Percentiles rank a stretch among this genome's conserved stretches.
Conservation (phyloP, 2,888 invertebrate species). For the Drosophila sordidapex region DNA sequence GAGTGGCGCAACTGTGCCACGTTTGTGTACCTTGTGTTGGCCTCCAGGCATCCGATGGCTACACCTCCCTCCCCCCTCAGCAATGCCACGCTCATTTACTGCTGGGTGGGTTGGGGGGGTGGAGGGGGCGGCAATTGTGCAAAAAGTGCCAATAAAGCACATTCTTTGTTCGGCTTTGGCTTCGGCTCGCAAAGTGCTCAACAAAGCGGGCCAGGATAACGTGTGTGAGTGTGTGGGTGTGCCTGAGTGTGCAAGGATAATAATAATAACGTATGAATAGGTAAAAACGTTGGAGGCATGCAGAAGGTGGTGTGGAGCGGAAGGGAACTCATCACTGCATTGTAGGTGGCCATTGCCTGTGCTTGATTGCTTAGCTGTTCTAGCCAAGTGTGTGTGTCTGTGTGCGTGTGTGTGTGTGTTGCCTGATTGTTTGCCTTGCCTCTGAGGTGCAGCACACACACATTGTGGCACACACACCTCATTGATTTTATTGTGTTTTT, state of each 20-base stretch:
- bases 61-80: slow-evolving; percentile 12
- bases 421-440: slow-evolving; percentile 58
- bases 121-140: slow-evolving; percentile 69
- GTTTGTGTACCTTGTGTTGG: slow-evolving; percentile 68
- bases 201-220: slow-evolving; percentile 73
- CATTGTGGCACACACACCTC: slow-evolving; percentile 75
- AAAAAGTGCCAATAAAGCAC: slow-evolving; percentile 84
- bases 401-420: slow-evolving; percentile 28
- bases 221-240: slow-evolving; percentile 54
- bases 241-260: slow-evolving; percentile 72
- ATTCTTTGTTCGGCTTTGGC: slow-evolving; percentile 80
- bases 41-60: slow-evolving; percentile 38
- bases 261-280: slow-evolving; percentile 82
- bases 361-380: slow-evolving; percentile 77
- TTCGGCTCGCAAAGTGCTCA: slow-evolving; percentile 79
- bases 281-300: slow-evolving; percentile 71
- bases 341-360: slow-evolving; percentile 72
- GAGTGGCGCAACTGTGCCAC: slow-evolving; percentile 33
- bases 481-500: slow-evolving; percentile 83
- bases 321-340: slow-evolving; percentile 57
- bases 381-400: slow-evolving; percentile 50
- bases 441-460: slow-evolving; percentile 63
- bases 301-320: slow-evolving; percentile 3
- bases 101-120: slow-evolving; percentile 27
- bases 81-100: slow-evolving; percentile 75